Percentiles rank a stretch among this genome's conserved stretches.
These are phyloP conservation scores for Brachylomia viminalis DNA, from an alignment of 2,888 invertebrate species.

Conservation along the genomic window DNA sequence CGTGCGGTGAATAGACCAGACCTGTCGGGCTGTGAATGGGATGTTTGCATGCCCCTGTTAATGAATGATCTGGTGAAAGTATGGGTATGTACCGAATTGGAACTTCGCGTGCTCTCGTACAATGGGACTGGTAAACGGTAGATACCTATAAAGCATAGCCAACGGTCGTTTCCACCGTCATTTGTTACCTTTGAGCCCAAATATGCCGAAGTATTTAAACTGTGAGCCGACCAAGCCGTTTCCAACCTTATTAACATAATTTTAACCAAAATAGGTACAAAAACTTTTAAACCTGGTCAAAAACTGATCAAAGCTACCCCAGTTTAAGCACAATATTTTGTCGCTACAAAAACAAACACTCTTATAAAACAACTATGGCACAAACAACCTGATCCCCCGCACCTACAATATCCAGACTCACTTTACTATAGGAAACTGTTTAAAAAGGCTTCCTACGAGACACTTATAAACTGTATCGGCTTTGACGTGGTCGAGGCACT, in stretches of 20 bases:
- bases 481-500: slow-evolving; percentile 58
- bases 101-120: slow-evolving; percentile 17
- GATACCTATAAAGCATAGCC: background rate
- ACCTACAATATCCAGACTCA: slow-evolving; percentile 31
- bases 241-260: background rate
- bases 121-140: background rate
- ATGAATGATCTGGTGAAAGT: slow-evolving; percentile 47
- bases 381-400: slow-evolving; percentile 17
- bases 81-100: slow-evolving; percentile 1
- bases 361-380: slow-evolving; percentile 8
- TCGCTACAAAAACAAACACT: slow-evolving; percentile 1
- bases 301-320: slow-evolving; percentile 30
- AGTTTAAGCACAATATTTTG: background rate
- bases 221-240: background rate
- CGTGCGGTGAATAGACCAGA: slow-evolving; percentile 26
- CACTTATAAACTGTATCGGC: slow-evolving; percentile 67
- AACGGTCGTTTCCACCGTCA: background rate
- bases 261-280: background rate
- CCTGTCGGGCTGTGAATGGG: slow-evolving; percentile 20
- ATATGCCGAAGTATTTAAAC: background rate
- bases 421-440: slow-evolving; percentile 54
- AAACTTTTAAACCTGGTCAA: background rate
- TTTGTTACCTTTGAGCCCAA: background rate
- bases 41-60: slow-evolving; percentile 23
- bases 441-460: slow-evolving; percentile 60